Evolutionary conservation across 2,113 vertebrate species (phyloP).

Genomic region (Cricetomys ansorgei): DNA sequence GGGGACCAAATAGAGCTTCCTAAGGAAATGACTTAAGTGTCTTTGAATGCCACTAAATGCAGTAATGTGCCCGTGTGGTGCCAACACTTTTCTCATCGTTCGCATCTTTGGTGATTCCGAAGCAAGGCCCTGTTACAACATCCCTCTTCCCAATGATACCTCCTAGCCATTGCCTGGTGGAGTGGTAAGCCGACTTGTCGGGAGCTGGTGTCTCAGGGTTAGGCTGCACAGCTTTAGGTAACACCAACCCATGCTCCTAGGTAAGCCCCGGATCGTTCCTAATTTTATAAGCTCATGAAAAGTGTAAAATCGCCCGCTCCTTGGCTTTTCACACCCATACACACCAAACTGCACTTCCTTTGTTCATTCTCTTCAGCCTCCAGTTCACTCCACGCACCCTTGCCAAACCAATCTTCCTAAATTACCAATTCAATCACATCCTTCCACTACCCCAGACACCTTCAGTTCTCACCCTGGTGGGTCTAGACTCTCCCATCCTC

Average conservation of each 20-base stretch:
- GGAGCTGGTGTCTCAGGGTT: neutral
- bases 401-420: constrained; percentile 30
- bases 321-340: neutral
- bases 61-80: constrained; percentile 86
- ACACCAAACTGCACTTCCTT: constrained; percentile 37
- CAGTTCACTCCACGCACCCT: constrained; percentile 24
- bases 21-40: constrained; percentile 91
- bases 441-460: neutral
- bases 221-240: neutral
- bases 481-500: neutral
- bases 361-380: constrained; percentile 40
- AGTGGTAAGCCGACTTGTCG: neutral
- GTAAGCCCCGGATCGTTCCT: neutral
- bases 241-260: neutral
- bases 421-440: neutral
- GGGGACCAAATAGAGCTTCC: constrained; percentile 90
- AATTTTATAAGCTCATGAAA: neutral
- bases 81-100: constrained; percentile 85
- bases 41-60: constrained; percentile 89
- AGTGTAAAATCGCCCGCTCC: constrained; percentile 1
- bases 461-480: fast-evolving
- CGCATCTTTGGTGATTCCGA: constrained; percentile 85
- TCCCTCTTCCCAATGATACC: constrained; percentile 73
- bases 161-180: constrained; percentile 59
- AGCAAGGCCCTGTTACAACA: constrained; percentile 74